These are phyloP conservation scores for Ectemnius continuus DNA, from an alignment of 2,888 invertebrate genomes.

Conservation along the genomic window DNA sequence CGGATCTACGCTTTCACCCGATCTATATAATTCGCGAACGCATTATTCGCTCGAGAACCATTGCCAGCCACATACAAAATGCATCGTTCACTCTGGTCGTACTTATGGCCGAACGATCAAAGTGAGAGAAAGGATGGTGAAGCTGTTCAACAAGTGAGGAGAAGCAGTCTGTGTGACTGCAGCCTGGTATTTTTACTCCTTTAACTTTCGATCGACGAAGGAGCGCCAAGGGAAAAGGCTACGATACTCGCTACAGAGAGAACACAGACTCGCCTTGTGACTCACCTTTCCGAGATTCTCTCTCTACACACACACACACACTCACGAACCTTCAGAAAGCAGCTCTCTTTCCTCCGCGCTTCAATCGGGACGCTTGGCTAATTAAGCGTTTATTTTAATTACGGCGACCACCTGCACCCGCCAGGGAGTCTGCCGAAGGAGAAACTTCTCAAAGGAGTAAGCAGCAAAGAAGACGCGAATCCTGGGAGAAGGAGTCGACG, in stretches of 20 bases:
- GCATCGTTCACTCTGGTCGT: too few species aligned
- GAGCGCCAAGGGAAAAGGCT: slow-evolving; percentile 3
- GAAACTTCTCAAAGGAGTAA: slow-evolving; percentile 8
- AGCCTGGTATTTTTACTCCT: slow-evolving; percentile 50
- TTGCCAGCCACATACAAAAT: too few species aligned
- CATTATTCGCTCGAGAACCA: too few species aligned
- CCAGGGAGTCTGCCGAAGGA: slow-evolving; percentile 2
- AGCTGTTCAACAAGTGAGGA: slow-evolving; percentile 66
- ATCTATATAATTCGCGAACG: too few species aligned
- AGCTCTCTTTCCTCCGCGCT: background rate
- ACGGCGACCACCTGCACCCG: slow-evolving; percentile 13
- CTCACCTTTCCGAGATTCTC: background rate
- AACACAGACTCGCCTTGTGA: background rate
- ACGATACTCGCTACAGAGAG: background rate
- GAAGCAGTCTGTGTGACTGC: slow-evolving; percentile 4
- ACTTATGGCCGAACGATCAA: background rate
- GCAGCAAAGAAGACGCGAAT: slow-evolving; percentile 16
- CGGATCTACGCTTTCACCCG: too few species aligned
- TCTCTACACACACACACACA: background rate
- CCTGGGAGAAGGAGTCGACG: background rate
- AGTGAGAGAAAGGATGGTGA: background rate
- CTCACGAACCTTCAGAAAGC: background rate
- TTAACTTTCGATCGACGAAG: slow-evolving; percentile 52
- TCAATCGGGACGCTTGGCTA: slow-evolving; percentile 26
- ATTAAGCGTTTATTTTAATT: slow-evolving; percentile 54